Conservation (phyloP, 2,113 vertebrate species). For the Pundamilia nyererei region DNA sequence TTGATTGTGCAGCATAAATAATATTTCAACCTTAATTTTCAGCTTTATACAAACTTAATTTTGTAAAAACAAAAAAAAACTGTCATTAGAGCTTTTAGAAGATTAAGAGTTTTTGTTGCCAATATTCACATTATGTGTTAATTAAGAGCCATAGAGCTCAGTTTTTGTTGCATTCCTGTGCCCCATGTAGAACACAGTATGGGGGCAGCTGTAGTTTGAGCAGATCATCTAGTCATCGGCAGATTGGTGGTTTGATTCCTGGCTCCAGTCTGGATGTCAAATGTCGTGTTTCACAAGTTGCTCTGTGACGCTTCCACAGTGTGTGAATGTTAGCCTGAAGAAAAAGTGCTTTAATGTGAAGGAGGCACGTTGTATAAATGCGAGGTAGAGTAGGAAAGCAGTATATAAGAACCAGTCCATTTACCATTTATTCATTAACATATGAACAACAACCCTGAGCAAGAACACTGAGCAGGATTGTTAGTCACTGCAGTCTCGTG, state of each 20-base stretch:
- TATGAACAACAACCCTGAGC: background rate
- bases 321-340: background rate
- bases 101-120: background rate
- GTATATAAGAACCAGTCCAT: background rate
- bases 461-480: background rate
- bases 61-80: rapidly evolving
- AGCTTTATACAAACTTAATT: background rate
- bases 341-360: background rate
- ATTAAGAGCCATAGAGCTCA: background rate
- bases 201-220: rapidly evolving
- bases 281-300: background rate
- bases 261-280: background rate
- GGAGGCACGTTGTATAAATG: background rate
- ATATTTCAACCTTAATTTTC: background rate
- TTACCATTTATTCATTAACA: background rate
- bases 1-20: background rate
- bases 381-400: background rate
- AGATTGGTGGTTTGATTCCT: background rate
- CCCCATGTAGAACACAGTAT: rapidly evolving
- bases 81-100: background rate
- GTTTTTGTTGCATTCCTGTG: background rate
- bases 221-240: background rate
- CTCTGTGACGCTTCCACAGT: background rate
- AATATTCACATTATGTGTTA: background rate
- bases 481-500: background rate